Evolutionary conservation across 2,888 invertebrate species (phyloP), one percentile per base, ranked within the genome.

Genomic region (Leptopilina myrica): DNA sequence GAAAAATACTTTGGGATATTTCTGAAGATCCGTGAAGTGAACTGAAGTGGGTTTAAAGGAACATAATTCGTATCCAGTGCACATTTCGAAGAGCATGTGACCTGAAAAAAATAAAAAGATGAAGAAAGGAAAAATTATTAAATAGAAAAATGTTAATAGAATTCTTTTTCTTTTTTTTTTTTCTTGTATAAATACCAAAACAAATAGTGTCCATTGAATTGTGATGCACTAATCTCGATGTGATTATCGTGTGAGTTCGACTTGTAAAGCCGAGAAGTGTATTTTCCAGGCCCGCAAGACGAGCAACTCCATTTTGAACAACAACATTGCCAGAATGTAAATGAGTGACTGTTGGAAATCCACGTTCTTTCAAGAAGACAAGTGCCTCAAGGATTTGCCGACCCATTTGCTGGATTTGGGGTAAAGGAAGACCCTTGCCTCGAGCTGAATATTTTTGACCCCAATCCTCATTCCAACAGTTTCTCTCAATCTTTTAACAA

Each of bases 241-340:
- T 89, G n/a, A 94, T 92, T 46, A 94, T 89, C 1, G 93, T 93
- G 85, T 93, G 92, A 73, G 94, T 92, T 79, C 92, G 94, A 1
- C 96, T 95, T 20, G 94, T 92, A 75, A 96, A 94, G 2, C 97
- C 97, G 66, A 97, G 93, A 77, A 98, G 92, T 0, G 96, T 95
- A 92, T 97, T 98, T 92, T 98, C 98, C 83, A 97, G 92, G 0
- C 97, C 98, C 65, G 97, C 96, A 87, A 98, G 93, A 90, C 98
- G 94, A 75, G 98, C 98, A 0, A 97, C 97, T 26, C 98, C 97
- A 91, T 98, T 97, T 89, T 98, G 98, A 64, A 98, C 94, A 84
- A 98, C 96, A 43, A 98, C 95, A 92, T 98, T 98, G 62, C 98
- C 98, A 77, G 96, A 95, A 92, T 98, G 98, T 84, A 98, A 92